Base-by-base conservation (phyloP, 2,888 invertebrate species). In the Plebejus melissa region DNA sequence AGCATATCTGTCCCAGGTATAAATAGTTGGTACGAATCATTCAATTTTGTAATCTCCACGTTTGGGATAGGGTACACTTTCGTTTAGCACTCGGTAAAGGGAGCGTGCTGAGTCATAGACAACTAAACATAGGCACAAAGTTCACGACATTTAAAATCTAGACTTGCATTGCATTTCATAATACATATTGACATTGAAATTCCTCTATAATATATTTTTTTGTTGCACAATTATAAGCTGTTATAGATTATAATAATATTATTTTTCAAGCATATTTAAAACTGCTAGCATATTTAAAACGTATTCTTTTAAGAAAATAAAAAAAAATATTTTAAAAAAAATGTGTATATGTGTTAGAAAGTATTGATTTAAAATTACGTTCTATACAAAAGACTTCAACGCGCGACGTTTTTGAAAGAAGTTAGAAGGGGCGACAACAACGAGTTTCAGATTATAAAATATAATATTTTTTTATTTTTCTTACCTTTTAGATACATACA, bases 81-180 rank as follows among this genome's bases (percentile, higher is more conserved):
- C 2, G 28, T 50, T 6, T 72, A 4, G 2, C 50, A 54, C 16
- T 72, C 50, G 13, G 32, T 2, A 28, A 72, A 72, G 54, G 72
- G 72, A 72, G 72, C 72, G 72, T 54, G 32, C 72, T 72, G 54
- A 72, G 72, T 72, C 72, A 72, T 54, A 72, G 72, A 72, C 72
- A 50, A 50, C 72, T 72, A 72, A 72, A 72, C 72, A 72, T 72
- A 72, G 72, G 54, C 32, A 46, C 71, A 72, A 72, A 72, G 72
- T 54, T 72, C 72, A 32, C 54, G 54, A 72, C 72, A 72, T 72
- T 72, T 72, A 54, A 46, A 50, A 71, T 46, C 71, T 71, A 22
- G 71, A 72, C 50, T 72, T 54, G 72, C 28, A 28, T 46, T 72
- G 72, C 28, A 72, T 72, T 72, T 50, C 72, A 32, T 50, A 71